These are phyloP conservation scores for Tinamus guttatus DNA, from an alignment of 2,113 vertebrate genomes.

Conservation along the genomic window DNA sequence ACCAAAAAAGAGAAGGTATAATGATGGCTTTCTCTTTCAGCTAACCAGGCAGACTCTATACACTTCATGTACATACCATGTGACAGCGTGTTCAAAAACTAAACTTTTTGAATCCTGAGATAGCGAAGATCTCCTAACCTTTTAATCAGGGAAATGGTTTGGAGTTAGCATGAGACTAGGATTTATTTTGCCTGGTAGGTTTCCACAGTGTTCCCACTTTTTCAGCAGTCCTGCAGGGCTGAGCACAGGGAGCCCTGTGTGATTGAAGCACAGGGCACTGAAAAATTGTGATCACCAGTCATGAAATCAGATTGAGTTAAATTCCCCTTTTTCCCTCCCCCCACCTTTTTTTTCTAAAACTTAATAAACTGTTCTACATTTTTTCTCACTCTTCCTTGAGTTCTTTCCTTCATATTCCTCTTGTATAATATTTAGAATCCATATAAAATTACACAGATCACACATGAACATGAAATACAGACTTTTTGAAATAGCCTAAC, in stretches of 20 bases:
- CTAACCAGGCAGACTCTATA: background rate
- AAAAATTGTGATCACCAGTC: background rate
- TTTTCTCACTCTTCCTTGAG: background rate
- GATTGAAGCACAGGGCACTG: background rate
- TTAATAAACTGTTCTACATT: background rate
- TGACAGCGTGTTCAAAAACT: background rate
- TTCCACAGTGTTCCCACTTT: background rate
- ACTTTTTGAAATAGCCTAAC: background rate
- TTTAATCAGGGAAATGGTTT: background rate
- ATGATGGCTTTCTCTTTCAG: background rate
- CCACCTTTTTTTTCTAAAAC: background rate
- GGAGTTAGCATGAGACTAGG: background rate
- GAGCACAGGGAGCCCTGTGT: background rate
- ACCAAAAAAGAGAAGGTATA: background rate
- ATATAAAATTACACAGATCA: background rate
- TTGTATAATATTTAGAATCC: background rate
- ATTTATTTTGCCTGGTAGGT: background rate
- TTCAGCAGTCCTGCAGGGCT: background rate
- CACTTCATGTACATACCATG: background rate
- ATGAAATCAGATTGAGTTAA: background rate
- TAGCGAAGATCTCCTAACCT: background rate
- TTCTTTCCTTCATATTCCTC: background rate
- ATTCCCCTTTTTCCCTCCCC: background rate
- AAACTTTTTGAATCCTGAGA: background rate
- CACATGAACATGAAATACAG: background rate